These are phyloP conservation scores for Autographa gamma DNA, from an alignment of 2,888 invertebrate genomes.

Conservation along the genomic window DNA sequence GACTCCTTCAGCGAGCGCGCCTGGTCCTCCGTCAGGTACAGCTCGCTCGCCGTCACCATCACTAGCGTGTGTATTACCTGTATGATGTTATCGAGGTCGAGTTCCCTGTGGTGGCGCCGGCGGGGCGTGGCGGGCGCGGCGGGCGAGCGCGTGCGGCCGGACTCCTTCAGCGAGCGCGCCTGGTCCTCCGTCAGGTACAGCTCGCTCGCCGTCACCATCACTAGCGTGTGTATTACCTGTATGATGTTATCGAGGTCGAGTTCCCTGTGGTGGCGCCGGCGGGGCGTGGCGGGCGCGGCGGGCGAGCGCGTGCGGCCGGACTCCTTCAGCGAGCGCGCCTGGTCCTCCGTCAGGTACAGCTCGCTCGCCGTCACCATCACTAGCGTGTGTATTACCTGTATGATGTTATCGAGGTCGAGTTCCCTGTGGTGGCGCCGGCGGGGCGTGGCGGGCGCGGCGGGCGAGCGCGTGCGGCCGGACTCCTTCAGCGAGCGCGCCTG, in stretches of 20 bases:
- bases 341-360: slow-evolving; percentile 88
- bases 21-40: slow-evolving; percentile 89
- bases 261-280: slow-evolving; percentile 79
- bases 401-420: slow-evolving; percentile 84
- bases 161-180: slow-evolving; percentile 84
- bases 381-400: slow-evolving; percentile 75
- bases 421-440: slow-evolving; percentile 79
- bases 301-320: slow-evolving; percentile 70
- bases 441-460: slow-evolving; percentile 78
- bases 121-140: slow-evolving; percentile 79
- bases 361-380: slow-evolving; percentile 87
- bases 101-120: slow-evolving; percentile 77
- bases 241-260: slow-evolving; percentile 85
- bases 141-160: slow-evolving; percentile 69
- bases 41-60: slow-evolving; percentile 85
- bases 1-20: slow-evolving; percentile 84
- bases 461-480: slow-evolving; percentile 68
- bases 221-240: slow-evolving; percentile 75
- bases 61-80: slow-evolving; percentile 78
- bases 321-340: slow-evolving; percentile 85
- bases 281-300: slow-evolving; percentile 77
- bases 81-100: slow-evolving; percentile 86
- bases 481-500: slow-evolving; percentile 87
- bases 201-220: slow-evolving; percentile 86
- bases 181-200: slow-evolving; percentile 89